These are phyloP conservation scores for Steatocranus sp. DNA, from an alignment of 2,797 vertebrate species.

Conservation along the genomic window DNA sequence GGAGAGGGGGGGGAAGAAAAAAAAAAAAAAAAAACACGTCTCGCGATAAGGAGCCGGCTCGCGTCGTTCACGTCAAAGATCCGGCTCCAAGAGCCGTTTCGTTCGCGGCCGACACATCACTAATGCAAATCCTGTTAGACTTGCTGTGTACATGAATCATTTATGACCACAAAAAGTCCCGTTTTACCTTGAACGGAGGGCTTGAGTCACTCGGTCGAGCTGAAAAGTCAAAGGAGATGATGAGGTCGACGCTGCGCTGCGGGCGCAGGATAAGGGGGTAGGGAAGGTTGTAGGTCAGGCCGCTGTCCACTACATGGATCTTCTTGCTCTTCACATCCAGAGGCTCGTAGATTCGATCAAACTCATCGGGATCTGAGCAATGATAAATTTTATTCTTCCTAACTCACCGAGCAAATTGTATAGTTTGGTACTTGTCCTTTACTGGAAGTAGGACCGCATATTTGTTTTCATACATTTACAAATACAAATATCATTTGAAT, in stretches of 20 bases:
- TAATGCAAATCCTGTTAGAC: neutral
- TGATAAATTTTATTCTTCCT: neutral
- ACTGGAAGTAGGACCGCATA: rapidly evolving
- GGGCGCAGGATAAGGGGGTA: slow-evolving; percentile 91
- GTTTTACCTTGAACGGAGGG: slow-evolving; percentile 92
- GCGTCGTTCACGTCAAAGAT: no score
- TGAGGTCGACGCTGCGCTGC: slow-evolving; percentile 89
- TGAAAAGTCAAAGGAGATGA: slow-evolving; percentile 97
- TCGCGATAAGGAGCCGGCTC: no score
- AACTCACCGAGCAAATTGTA: neutral
- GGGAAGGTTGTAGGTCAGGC: slow-evolving; percentile 94
- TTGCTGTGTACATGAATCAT: neutral
- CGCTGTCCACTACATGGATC: slow-evolving; percentile 97
- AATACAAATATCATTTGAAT: neutral
- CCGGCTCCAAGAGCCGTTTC: no score
- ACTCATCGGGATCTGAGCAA: slow-evolving; percentile 90
- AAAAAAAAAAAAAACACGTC: no score
- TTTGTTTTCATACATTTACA: neutral
- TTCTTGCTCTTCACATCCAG: slow-evolving; percentile 98
- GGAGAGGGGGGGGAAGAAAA: no score
- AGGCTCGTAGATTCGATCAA: slow-evolving; percentile 94
- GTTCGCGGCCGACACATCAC: no score
- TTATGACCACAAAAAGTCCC: neutral
- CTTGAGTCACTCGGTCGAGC: slow-evolving; percentile 95
- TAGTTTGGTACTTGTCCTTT: neutral